phyloP scores from a whole-genome alignment of 2,888 invertebrate genomes.

The Cremastinae sp. region DNA sequence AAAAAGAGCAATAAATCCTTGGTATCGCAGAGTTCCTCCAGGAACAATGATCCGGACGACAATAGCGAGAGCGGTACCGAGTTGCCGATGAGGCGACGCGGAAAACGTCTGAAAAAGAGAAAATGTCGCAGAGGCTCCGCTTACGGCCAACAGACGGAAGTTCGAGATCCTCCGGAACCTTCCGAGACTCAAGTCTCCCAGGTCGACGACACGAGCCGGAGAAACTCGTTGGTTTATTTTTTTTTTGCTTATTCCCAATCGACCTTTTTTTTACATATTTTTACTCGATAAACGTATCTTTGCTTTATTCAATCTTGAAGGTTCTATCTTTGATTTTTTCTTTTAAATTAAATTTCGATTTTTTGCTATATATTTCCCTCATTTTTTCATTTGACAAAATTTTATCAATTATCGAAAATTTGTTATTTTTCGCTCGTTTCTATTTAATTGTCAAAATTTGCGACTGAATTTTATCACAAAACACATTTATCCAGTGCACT shows the following conservation, averaged over 20 bases:
- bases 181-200: constrained; percentile 84
- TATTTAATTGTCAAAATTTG: too few species aligned
- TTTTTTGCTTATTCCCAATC: neutral
- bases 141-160: constrained; percentile 79
- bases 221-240: constrained; percentile 70
- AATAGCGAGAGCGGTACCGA: constrained; percentile 66
- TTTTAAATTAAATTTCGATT: too few species aligned
- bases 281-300: too few species aligned
- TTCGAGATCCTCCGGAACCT: constrained; percentile 83
- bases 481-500: constrained; percentile 55
- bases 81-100: constrained; percentile 69
- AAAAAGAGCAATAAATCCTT: too few species aligned
- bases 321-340: too few species aligned
- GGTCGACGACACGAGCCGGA: constrained; percentile 80
- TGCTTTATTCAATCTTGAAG: too few species aligned
- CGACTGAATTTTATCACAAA: too few species aligned
- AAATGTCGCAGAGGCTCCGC: constrained; percentile 75
- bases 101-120: constrained; percentile 74
- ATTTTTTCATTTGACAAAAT: too few species aligned
- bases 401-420: too few species aligned
- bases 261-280: neutral
- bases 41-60: constrained; percentile 61
- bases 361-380: too few species aligned
- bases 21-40: constrained; percentile 51
- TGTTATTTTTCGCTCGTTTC: too few species aligned